phyloP scores from a whole-genome alignment of 2,888 invertebrate species.

The Brachyopa scutellaris region DNA sequence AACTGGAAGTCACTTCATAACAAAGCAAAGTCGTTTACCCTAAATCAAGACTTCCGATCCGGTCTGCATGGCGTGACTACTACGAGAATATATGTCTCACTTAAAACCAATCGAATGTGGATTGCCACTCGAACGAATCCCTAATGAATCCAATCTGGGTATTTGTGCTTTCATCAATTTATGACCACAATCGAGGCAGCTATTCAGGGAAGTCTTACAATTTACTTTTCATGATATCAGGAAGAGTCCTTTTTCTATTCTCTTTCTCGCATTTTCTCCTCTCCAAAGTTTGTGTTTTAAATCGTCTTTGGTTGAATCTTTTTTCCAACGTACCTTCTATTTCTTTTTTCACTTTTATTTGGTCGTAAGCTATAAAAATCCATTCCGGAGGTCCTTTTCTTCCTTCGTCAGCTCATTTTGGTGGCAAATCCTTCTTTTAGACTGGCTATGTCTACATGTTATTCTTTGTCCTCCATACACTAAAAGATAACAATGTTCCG shows the following conservation, averaged over 20 bases:
- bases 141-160: constrained; percentile 19
- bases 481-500: background rate
- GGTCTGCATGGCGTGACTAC: background rate
- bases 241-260: constrained; percentile 3
- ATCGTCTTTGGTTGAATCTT: background rate
- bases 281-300: background rate
- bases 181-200: constrained; percentile 17
- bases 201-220: background rate
- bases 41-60: background rate
- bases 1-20: background rate
- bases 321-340: background rate
- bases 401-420: background rate
- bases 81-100: background rate
- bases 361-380: constrained; percentile 6
- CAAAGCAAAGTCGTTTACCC: background rate
- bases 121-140: constrained; percentile 7
- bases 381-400: constrained; percentile 9
- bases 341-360: constrained; percentile 2
- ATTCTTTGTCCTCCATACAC: background rate
- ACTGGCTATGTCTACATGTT: no score
- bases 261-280: background rate
- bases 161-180: constrained; percentile 24
- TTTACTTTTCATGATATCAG: constrained; percentile 7
- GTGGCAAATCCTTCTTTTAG: background rate
- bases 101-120: constrained; percentile 11